A percentile compares a stretch with the other conserved stretches of the same genome.
Evolutionary conservation across 2,888 invertebrate species (phyloP).

Genomic region (Papilio elwesi): DNA sequence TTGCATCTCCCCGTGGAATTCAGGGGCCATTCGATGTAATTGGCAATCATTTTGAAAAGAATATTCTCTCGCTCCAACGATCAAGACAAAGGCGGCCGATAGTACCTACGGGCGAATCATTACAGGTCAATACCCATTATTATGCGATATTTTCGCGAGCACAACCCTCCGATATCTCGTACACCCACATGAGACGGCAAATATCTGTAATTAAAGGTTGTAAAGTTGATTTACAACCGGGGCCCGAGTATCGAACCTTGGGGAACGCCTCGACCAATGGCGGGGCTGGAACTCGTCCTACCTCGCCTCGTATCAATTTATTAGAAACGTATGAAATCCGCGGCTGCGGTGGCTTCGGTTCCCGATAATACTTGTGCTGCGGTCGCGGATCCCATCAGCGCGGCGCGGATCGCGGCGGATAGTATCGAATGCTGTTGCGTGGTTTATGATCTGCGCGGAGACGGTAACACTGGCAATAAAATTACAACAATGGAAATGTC

Average conservation of each 20-base stretch:
- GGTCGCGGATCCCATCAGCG: conserved; percentile 77
- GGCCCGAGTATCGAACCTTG: conserved; percentile 75
- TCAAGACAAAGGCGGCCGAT: conserved; percentile 83
- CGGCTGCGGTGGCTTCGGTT: conserved; percentile 78
- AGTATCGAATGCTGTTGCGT: conserved; percentile 77
- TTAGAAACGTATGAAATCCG: conserved; percentile 82
- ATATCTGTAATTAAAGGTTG: conserved; percentile 84
- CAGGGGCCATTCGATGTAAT: conserved; percentile 82
- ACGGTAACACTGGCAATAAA: conserved; percentile 83
- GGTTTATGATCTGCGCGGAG: conserved; percentile 78
- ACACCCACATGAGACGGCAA: conserved; percentile 81
- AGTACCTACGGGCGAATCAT: conserved; percentile 81
- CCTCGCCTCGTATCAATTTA: conserved; percentile 80
- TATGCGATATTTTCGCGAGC: conserved; percentile 84
- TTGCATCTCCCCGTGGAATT: conserved; percentile 76
- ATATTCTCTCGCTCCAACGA: conserved; percentile 78
- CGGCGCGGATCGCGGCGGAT: conserved; percentile 67
- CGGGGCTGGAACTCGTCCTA: conserved; percentile 58
- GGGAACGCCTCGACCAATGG: conserved; percentile 78
- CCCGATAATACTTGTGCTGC: conserved; percentile 74
- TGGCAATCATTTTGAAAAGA: conserved; percentile 82
- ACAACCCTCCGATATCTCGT: conserved; percentile 80
- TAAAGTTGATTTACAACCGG: conserved; percentile 83
- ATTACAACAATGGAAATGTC: conserved; percentile 82
- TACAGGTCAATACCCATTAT: conserved; percentile 84